Conservation (phyloP, 2,888 invertebrate species). For the Stegophylla sp. region DNA sequence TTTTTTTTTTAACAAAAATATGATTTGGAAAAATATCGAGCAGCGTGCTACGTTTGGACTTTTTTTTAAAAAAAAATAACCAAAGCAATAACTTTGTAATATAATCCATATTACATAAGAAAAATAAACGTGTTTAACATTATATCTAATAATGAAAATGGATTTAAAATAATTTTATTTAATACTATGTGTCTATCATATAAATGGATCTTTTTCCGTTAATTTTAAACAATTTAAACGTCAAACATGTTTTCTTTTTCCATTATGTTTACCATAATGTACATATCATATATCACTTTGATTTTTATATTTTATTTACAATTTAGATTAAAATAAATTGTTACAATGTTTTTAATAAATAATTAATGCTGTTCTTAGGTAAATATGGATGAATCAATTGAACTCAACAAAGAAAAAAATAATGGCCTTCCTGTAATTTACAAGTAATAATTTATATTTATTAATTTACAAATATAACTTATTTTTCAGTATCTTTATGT, state of each 20-base stretch:
- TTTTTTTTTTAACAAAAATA: not conserved
- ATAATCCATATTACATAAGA: not conserved
- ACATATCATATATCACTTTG: not conserved
- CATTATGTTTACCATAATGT: not conserved
- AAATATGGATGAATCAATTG: slow-evolving; percentile 21
- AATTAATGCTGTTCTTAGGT: slow-evolving; percentile 14
- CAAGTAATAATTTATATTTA: slow-evolving; percentile 19
- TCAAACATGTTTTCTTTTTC: not conserved
- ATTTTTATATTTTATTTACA: too few relatives aligned
- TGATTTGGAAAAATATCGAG: too few relatives aligned
- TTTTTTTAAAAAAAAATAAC: too few relatives aligned
- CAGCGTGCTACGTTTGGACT: too few relatives aligned
- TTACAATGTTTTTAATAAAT: slow-evolving; percentile 14
- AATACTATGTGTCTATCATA: not conserved
- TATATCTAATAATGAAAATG: not conserved
- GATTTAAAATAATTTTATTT: not conserved
- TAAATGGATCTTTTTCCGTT: slow-evolving; percentile 4
- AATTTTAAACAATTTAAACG: slow-evolving; percentile 13
- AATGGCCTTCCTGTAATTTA: slow-evolving; percentile 8
- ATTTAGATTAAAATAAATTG: not conserved
- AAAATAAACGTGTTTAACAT: not conserved
- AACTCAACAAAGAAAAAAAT: slow-evolving; percentile 1
- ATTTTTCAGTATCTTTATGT: too few relatives aligned
- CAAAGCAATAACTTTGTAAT: not conserved
- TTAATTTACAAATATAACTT: too few relatives aligned